Conservation (phyloP, 2,888 invertebrate species). For the Pantelozetes paolii region DNA sequence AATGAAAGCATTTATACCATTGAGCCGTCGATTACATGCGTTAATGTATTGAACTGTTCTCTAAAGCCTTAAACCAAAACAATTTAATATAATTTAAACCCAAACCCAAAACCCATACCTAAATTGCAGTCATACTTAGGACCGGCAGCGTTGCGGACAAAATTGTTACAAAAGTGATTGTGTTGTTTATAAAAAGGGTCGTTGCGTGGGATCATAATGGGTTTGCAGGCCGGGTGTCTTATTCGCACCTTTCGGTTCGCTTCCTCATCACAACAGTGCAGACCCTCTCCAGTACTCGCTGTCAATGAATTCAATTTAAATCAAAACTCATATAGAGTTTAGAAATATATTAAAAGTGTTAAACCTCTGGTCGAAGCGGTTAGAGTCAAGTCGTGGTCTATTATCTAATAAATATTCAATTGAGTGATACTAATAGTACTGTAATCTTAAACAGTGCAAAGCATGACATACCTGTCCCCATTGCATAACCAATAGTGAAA, state of each 20-base stretch:
- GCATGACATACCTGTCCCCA: slow-evolving; percentile 61
- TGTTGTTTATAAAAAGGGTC: slow-evolving; percentile 64
- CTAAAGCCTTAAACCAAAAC: slow-evolving; percentile 60
- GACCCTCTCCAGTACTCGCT: slow-evolving; percentile 52
- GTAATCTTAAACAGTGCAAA: background rate
- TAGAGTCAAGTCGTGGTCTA: slow-evolving; percentile 91
- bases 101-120: slow-evolving; percentile 38
- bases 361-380: slow-evolving; percentile 61
- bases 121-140: slow-evolving; percentile 66
- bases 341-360: background rate
- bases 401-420: slow-evolving; percentile 57
- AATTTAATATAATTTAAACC: background rate
- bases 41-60: slow-evolving; percentile 93
- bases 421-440: background rate
- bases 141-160: slow-evolving; percentile 47
- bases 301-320: background rate
- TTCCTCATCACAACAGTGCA: slow-evolving; percentile 68
- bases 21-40: slow-evolving; percentile 91
- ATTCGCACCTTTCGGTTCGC: slow-evolving; percentile 58
- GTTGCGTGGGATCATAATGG: slow-evolving; percentile 78
- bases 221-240: slow-evolving; percentile 82
- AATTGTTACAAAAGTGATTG: slow-evolving; percentile 46
- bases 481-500: slow-evolving; percentile 92
- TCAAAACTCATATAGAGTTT: background rate
- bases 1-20: slow-evolving; percentile 58